phyloP scores from a whole-genome alignment of 2,888 invertebrate genomes.

The Plutella xylostella region DNA sequence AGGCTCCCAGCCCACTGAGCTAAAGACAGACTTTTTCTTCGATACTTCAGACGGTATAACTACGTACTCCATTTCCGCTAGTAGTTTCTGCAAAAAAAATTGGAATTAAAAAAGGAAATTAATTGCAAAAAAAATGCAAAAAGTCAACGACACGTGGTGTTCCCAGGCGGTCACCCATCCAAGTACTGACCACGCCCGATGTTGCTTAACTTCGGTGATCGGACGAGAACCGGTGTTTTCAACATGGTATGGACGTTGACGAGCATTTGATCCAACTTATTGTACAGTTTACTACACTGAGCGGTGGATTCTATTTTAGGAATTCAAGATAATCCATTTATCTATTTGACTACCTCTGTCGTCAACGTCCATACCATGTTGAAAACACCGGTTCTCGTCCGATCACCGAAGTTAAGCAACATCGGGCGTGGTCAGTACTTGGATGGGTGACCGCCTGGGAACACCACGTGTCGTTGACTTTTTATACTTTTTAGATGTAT shows the following conservation, averaged over 20 bases:
- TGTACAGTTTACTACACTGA: too few relatives aligned
- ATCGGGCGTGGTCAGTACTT: conserved; percentile 41
- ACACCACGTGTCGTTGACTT: conserved; percentile 22
- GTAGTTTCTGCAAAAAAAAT: conserved; percentile 32
- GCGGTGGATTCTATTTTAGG: too few relatives aligned
- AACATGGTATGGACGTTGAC: conserved; percentile 48
- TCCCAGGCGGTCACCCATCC: conserved; percentile 25
- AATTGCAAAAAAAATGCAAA: background rate
- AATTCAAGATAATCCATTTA: too few relatives aligned
- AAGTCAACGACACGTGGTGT: conserved; percentile 22
- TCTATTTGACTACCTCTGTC: too few relatives aligned
- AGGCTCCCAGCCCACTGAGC: conserved; percentile 40
- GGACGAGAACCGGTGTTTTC: conserved; percentile 59
- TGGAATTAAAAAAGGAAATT: conserved; percentile 30
- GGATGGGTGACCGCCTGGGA: conserved; percentile 25
- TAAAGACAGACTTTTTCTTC: conserved; percentile 37
- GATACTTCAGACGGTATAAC: conserved; percentile 45
- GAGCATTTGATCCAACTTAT: too few relatives aligned
- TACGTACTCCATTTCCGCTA: conserved; percentile 50
- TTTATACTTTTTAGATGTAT: too few relatives aligned
- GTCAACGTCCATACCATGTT: conserved; percentile 48
- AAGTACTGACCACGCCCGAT: conserved; percentile 41
- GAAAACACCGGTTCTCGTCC: conserved; percentile 59
- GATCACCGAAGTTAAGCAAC: conserved; percentile 60
- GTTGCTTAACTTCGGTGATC: conserved; percentile 60